phyloP scores from a whole-genome alignment of 2,797 vertebrate species.

The Rhincodon typus region DNA sequence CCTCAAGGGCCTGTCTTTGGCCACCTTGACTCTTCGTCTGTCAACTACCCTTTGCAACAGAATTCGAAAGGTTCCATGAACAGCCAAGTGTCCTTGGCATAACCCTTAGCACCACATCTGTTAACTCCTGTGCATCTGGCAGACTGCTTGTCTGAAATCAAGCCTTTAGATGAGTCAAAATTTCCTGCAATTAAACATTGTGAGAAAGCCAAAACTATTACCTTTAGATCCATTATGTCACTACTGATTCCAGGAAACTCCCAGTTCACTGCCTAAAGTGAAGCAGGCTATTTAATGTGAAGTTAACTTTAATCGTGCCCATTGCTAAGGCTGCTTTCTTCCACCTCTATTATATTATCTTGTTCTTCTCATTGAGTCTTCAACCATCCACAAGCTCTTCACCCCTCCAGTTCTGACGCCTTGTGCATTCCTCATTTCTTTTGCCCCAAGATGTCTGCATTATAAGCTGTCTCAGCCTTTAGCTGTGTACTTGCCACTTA shows the following conservation, averaged over 20 bases:
- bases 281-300: neutral
- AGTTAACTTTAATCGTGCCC: neutral
- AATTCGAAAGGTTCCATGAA: neutral
- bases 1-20: neutral
- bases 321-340: neutral
- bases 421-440: neutral
- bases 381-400: neutral
- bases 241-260: neutral
- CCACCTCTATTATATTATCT: neutral
- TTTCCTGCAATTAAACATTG: neutral
- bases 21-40: neutral
- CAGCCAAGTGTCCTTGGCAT: no score
- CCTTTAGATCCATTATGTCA: neutral
- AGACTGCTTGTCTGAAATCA: neutral
- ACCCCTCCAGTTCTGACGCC: neutral
- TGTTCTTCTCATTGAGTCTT: neutral
- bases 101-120: neutral
- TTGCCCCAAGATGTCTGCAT: neutral
- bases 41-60: neutral
- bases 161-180: neutral
- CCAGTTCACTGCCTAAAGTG: neutral
- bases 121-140: neutral
- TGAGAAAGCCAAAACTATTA: no score
- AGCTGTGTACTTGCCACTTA: neutral
- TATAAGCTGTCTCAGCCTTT: neutral